phyloP scores from a whole-genome alignment of 2,113 vertebrate species.

The Oreochromis tanganicae region DNA sequence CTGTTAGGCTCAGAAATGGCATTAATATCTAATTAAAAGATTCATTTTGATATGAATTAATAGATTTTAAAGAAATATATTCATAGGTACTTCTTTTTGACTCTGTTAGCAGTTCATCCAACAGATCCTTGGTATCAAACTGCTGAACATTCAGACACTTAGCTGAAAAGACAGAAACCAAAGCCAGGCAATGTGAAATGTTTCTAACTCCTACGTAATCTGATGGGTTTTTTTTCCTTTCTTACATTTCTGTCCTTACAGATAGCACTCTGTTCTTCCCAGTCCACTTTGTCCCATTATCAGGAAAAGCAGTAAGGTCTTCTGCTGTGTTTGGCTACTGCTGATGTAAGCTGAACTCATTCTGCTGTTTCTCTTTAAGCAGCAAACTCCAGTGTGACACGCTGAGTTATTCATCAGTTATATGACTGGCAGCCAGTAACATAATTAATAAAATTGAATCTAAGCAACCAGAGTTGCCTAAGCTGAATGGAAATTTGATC shows the following conservation, averaged over 20 bases:
- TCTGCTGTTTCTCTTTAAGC: not conserved
- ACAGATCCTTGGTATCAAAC: not conserved
- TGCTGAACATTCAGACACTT: not conserved
- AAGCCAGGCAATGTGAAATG: not conserved
- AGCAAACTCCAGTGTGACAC: not conserved
- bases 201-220: not conserved
- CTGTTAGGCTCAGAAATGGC: not conserved
- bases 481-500: not conserved
- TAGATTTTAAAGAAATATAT: not conserved
- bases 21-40: not conserved
- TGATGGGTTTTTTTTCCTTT: not conserved
- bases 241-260: not conserved
- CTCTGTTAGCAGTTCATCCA: not conserved
- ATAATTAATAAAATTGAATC: not conserved
- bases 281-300: not conserved
- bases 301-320: not conserved
- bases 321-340: not conserved
- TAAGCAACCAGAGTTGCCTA: not conserved
- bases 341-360: not conserved
- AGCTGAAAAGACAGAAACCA: not conserved
- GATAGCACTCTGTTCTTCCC: not conserved
- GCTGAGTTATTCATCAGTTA: not conserved
- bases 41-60: not conserved
- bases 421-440: not conserved
- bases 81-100: not conserved